Conservation (phyloP, 2,797 vertebrate genomes). For the Rhinichthys osculus region DNA sequence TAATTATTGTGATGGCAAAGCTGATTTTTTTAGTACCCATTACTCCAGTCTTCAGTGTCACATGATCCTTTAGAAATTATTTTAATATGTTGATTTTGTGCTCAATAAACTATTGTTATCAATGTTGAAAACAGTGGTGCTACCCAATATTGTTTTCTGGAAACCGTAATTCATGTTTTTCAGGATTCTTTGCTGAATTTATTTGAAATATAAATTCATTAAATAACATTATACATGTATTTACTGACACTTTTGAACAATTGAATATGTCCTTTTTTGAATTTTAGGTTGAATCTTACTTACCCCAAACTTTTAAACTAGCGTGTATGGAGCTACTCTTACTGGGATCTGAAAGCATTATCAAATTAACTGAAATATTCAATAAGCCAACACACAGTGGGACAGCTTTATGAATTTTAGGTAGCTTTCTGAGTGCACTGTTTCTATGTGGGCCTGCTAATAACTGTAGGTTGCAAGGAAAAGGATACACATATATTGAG, state of each 20-base stretch:
- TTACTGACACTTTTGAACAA: not conserved
- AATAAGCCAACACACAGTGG: not conserved
- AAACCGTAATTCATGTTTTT: not conserved
- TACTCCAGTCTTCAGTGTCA: not conserved
- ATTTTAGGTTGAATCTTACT: not conserved
- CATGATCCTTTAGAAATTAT: not conserved
- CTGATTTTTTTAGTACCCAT: not conserved
- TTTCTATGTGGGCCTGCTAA: not conserved
- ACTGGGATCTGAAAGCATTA: not conserved
- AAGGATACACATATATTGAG: conserved; percentile 17
- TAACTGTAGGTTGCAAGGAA: not conserved
- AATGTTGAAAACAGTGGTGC: not conserved
- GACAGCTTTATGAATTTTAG: not conserved
- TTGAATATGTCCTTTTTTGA: not conserved
- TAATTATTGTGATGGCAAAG: not conserved
- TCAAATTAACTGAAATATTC: not conserved
- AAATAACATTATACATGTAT: not conserved
- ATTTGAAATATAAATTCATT: not conserved
- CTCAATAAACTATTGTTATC: not conserved
- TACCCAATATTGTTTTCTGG: too few species aligned
- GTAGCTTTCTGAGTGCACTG: not conserved
- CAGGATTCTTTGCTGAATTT: not conserved
- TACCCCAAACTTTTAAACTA: not conserved
- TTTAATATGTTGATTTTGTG: not conserved
- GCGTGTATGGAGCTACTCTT: not conserved